A percentile compares a stretch with the other conserved stretches of the same genome.
Evolutionary conservation across 2,797 vertebrate genomes (phyloP).

Genomic region (Siniperca undulata): DNA sequence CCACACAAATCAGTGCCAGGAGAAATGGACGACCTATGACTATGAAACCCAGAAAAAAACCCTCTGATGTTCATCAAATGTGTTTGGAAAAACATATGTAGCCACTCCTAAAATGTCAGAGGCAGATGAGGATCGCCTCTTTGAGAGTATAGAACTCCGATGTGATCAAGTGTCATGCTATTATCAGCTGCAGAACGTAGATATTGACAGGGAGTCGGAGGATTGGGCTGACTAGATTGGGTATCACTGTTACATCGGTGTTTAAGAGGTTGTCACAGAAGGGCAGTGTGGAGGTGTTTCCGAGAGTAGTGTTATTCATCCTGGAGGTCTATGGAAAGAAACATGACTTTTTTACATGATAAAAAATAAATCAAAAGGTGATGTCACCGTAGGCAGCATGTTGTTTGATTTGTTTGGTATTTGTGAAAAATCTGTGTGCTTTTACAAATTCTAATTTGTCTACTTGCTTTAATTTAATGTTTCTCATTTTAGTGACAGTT

Average conservation of each 20-base stretch:
- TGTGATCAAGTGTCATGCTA: conserved; percentile 10
- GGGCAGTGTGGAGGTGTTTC: conserved; percentile 1
- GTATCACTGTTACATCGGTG: fast-evolving
- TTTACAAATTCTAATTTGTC: neutral
- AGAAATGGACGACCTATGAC: conserved; percentile 13
- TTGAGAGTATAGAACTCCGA: conserved; percentile 38
- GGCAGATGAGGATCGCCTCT: neutral
- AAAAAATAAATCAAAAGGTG: neutral
- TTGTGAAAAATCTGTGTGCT: neutral
- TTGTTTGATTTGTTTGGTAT: neutral
- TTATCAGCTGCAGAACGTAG: conserved; percentile 55
- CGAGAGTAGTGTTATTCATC: conserved; percentile 36
- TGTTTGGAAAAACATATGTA: fast-evolving
- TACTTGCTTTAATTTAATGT: neutral
- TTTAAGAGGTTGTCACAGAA: neutral
- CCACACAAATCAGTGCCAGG: conserved; percentile 40
- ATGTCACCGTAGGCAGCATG: neutral
- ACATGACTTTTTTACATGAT: neutral
- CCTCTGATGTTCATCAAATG: fast-evolving
- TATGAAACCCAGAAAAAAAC: conserved; percentile 28
- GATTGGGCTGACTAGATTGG: neutral
- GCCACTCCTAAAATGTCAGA: neutral
- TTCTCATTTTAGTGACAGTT: neutral
- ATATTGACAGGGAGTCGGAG: conserved; percentile 30
- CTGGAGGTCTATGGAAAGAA: conserved; percentile 16